Evolutionary conservation across 2,113 vertebrate genomes (phyloP).

Genomic region (Daphoenositta chrysoptera): DNA sequence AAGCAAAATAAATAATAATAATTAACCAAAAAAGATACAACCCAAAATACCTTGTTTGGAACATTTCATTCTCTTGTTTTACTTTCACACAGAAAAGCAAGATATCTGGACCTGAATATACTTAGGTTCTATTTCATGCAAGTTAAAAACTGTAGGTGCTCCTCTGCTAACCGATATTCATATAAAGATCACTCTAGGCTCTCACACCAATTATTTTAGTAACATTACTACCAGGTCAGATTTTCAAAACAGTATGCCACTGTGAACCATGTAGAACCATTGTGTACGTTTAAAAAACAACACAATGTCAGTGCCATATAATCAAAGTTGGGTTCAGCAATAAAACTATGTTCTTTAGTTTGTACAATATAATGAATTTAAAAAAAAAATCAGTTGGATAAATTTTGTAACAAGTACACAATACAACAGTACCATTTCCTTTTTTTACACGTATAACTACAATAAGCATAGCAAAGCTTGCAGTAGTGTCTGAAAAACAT

Average conservation of each 20-base stretch:
- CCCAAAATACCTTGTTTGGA: background rate
- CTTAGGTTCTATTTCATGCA: rapidly evolving
- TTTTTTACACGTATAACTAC: rapidly evolving
- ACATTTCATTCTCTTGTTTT: background rate
- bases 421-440: background rate
- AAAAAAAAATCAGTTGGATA: background rate
- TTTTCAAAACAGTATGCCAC: background rate
- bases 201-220: background rate
- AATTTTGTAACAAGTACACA: background rate
- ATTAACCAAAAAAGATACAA: rapidly evolving
- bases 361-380: background rate
- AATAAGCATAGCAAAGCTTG: background rate
- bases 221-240: background rate
- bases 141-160: background rate
- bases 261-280: background rate
- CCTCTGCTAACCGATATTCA: background rate
- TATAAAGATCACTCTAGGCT: background rate
- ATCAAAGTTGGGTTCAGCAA: background rate
- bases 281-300: background rate
- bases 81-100: background rate
- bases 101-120: background rate
- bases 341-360: background rate
- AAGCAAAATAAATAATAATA: background rate
- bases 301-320: background rate
- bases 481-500: background rate